Conservation (phyloP, 2,113 vertebrate species). For the Alethe castanea region DNA sequence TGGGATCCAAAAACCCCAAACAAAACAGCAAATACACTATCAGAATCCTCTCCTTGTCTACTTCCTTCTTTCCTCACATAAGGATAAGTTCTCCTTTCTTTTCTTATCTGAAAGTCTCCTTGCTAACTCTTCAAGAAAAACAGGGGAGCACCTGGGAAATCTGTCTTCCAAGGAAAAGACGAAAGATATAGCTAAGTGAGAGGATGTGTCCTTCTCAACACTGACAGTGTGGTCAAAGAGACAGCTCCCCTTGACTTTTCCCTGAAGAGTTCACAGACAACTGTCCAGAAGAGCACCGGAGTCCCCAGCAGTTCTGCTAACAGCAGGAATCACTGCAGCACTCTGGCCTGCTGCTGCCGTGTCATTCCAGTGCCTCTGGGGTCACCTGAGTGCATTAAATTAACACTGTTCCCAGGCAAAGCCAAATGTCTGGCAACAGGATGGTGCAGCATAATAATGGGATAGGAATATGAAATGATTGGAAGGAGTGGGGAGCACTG, state of each 20-base stretch:
- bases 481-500: background rate
- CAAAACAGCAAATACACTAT: background rate
- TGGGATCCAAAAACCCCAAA: background rate
- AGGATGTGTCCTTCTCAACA: background rate
- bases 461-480: background rate
- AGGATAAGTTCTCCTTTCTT: background rate
- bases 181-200: background rate
- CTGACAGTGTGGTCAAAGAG: background rate
- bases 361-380: background rate
- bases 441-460: background rate
- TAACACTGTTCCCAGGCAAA: slow-evolving; percentile 5
- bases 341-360: background rate
- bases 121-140: background rate
- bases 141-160: background rate
- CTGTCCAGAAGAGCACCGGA: background rate
- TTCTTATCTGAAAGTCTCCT: background rate
- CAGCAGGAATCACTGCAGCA: background rate
- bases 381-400: slow-evolving; percentile 4
- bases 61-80: background rate
- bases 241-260: background rate
- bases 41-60: background rate
- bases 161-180: background rate
- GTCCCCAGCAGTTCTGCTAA: background rate
- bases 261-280: background rate
- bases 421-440: background rate